Percentiles rank a stretch among this genome's conserved stretches.
Conservation (phyloP, 2,888 invertebrate genomes). For the Saturnia japonica region DNA sequence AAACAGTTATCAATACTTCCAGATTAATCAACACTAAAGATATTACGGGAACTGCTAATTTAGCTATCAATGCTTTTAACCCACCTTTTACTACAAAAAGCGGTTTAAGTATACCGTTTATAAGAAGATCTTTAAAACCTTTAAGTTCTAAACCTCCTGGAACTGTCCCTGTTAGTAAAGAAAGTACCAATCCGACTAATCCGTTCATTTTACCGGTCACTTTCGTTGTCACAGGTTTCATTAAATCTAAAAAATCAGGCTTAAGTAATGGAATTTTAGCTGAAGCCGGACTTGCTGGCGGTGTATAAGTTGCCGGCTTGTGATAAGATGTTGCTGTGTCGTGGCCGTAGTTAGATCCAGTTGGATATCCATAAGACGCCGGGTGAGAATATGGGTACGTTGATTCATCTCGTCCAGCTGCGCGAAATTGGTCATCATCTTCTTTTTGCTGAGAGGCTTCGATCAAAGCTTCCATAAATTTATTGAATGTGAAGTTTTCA, state of each 20-base stretch:
- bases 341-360: conserved; percentile 30
- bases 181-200: conserved; percentile 57
- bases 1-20: conserved; percentile 67
- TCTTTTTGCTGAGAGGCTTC: conserved; percentile 37
- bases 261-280: conserved; percentile 46
- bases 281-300: conserved; percentile 28
- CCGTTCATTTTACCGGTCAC: conserved; percentile 59
- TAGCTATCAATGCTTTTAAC: conserved; percentile 66
- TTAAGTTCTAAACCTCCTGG: conserved; percentile 50
- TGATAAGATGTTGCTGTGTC: conserved; percentile 27
- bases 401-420: conserved; percentile 33
- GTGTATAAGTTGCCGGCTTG: conserved; percentile 19
- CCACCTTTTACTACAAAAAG: conserved; percentile 63
- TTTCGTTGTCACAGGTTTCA: conserved; percentile 58
- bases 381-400: conserved; percentile 22
- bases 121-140: conserved; percentile 63
- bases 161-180: conserved; percentile 56
- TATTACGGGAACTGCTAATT: conserved; percentile 68
- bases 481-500: conserved; percentile 27
- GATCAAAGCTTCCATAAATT: conserved; percentile 47
- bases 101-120: conserved; percentile 67
- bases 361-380: conserved; percentile 32
- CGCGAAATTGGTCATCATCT: conserved; percentile 33
- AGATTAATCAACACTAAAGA: conserved; percentile 67
- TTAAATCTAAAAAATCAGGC: conserved; percentile 46